Conservation (phyloP, 2,113 vertebrate genomes). For the Physeter macrocephalus region DNA sequence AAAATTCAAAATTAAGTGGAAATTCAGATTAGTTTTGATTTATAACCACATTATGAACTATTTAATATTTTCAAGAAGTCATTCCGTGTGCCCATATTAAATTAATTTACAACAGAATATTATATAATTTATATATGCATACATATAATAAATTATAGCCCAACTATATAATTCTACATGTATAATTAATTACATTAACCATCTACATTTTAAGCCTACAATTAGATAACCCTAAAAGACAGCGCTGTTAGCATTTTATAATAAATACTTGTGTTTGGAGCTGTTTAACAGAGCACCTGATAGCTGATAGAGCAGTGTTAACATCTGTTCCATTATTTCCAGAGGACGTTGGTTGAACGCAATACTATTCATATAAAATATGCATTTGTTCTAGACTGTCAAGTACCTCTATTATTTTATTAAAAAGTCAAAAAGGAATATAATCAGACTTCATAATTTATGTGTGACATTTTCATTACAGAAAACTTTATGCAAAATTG, state of each 20-base stretch:
- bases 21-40: slow-evolving; percentile 79
- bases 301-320: slow-evolving; percentile 85
- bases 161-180: slow-evolving; percentile 80
- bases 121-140: slow-evolving; percentile 81
- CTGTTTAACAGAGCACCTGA: slow-evolving; percentile 88
- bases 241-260: slow-evolving; percentile 84
- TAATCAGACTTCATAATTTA: slow-evolving; percentile 97
- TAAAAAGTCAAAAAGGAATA: slow-evolving; percentile 91
- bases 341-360: slow-evolving; percentile 81
- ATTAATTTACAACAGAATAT: slow-evolving; percentile 80
- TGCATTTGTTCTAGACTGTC: slow-evolving; percentile 91
- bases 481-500: slow-evolving; percentile 97
- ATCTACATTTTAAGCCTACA: slow-evolving; percentile 82
- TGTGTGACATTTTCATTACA: slow-evolving; percentile 96
- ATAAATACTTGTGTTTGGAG: slow-evolving; percentile 88
- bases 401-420: slow-evolving; percentile 91
- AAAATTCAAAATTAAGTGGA: slow-evolving; percentile 73
- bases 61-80: slow-evolving; percentile 83
- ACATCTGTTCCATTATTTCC: slow-evolving; percentile 90
- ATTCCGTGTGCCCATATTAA: slow-evolving; percentile 74
- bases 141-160: slow-evolving; percentile 81
- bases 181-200: slow-evolving; percentile 86
- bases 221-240: slow-evolving; percentile 86
- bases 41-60: slow-evolving; percentile 78
- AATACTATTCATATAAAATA: slow-evolving; percentile 88